Conservation (phyloP, 2,113 vertebrate genomes). For the Burhinus oedicnemus region DNA sequence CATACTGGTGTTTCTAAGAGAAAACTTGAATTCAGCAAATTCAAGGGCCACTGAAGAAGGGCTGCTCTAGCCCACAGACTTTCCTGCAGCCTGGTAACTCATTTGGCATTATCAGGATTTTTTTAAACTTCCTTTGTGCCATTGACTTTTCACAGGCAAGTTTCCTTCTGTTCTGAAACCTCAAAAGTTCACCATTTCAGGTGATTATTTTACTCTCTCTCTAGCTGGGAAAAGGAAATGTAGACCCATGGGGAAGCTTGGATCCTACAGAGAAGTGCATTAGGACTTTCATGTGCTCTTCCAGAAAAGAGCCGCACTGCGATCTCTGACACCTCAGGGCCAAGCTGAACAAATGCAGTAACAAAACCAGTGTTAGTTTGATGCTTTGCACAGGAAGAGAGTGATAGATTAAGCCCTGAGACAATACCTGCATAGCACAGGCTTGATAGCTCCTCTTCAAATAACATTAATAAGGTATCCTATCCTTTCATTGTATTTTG, state of each 20-base stretch:
- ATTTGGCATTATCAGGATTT: background rate
- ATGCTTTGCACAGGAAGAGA: background rate
- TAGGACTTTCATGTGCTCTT: conserved; percentile 17
- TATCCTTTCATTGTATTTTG: background rate
- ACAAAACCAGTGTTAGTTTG: background rate
- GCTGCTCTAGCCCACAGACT: background rate
- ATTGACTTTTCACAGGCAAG: conserved; percentile 25
- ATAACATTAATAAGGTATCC: background rate
- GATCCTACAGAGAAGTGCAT: conserved; percentile 42
- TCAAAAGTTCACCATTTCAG: conserved; percentile 45
- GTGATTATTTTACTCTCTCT: conserved; percentile 28
- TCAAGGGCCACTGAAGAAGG: background rate
- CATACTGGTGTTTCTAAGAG: background rate
- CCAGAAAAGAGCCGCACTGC: background rate
- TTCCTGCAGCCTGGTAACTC: background rate
- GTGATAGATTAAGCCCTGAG: background rate
- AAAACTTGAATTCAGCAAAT: background rate
- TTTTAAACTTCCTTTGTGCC: conserved; percentile 37
- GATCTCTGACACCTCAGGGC: background rate
- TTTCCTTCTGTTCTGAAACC: conserved; percentile 53
- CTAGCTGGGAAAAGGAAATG: conserved; percentile 36
- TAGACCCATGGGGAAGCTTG: conserved; percentile 42
- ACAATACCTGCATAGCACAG: background rate
- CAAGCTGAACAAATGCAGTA: background rate
- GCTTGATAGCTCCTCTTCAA: background rate